Evolutionary conservation across 2,113 vertebrate species (phyloP), one percentile per base, ranked within the genome.

Genomic region (Spea bombifrons): DNA sequence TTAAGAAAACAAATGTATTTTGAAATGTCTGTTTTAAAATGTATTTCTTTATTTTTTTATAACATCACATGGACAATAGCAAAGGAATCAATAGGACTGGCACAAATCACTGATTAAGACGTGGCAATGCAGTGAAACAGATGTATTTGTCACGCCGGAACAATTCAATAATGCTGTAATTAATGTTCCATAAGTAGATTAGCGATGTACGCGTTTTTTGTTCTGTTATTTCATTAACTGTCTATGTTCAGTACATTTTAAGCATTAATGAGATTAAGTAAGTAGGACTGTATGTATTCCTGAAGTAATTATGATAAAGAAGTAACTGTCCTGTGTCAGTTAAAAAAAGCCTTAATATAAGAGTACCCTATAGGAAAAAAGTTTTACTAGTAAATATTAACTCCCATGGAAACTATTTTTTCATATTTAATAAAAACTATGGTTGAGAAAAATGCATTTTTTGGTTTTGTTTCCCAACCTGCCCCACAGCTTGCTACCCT

Each of bases 51-150:
- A 13, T 59, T 13, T 13, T 10, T 59, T 59, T 59, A 2, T 12
- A 13, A 59, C 12, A 12, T 59, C 15, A 59, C 55, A 59, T 9
- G 55, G 55, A 59, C 55, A 13, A 9, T 30, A 30, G 30, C 30
- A 71, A 71, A 30, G 8, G 7, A 71, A 71, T 61, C 46, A 61
- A 73, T 47, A 61, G 61, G 43, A 72, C 70, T 44, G 43, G 53
- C 71, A 73, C 44, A 73, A 57, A 73, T 47, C 45, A 5, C 44
- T 73, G 13, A 73, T 73, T 73, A 73, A 73, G 71, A 73, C 43
- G 45, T 73, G 71, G 55, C 12, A 73, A 9, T 47, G 43, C 43
- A 73, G 8, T 46, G 44, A 47, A 73, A 61, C 57, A 70, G 67
- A 53, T 73, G 71, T 73, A 61, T 73, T 59, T 57, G 71, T 73